These are phyloP conservation scores for Xestia sexstrigata DNA, from an alignment of 2,888 invertebrate species.

Conservation along the genomic window DNA sequence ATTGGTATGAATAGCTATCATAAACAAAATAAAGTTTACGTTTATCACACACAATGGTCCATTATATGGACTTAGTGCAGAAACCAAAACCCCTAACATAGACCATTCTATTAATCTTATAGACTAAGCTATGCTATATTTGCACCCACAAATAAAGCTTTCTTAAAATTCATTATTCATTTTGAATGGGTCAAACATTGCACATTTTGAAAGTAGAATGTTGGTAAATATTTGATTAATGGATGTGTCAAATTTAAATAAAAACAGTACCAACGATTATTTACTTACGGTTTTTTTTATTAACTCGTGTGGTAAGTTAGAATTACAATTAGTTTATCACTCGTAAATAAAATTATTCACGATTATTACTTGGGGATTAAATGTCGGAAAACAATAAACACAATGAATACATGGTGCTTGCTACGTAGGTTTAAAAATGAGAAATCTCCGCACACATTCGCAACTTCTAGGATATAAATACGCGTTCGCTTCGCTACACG, in stretches of 20 bases:
- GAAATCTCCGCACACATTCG: constrained; percentile 76
- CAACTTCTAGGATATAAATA: constrained; percentile 74
- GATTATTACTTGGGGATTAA: not conserved
- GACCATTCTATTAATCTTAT: not conserved
- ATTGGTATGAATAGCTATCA: not conserved
- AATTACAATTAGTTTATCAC: not conserved
- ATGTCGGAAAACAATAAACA: constrained; percentile 28
- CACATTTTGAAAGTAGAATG: not conserved
- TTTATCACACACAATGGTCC: too few relatives aligned
- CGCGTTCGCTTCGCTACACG: constrained; percentile 74
- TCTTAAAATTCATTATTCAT: not conserved
- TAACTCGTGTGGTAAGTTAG: not conserved
- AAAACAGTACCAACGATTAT: not conserved
- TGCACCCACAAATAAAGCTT: not conserved
- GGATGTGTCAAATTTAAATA: not conserved
- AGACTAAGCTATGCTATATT: not conserved
- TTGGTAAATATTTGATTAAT: not conserved
- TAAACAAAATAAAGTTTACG: not conserved
- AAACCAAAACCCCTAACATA: too few relatives aligned
- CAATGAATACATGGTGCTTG: constrained; percentile 17
- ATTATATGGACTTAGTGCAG: too few relatives aligned
- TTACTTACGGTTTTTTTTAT: not conserved
- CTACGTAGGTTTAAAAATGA: constrained; percentile 41
- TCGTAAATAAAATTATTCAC: not conserved
- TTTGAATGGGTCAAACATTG: not conserved